A percentile compares a stretch with the other conserved stretches of the same genome.
phyloP scores from a whole-genome alignment of 2,113 vertebrate genomes.

The human region DNA sequence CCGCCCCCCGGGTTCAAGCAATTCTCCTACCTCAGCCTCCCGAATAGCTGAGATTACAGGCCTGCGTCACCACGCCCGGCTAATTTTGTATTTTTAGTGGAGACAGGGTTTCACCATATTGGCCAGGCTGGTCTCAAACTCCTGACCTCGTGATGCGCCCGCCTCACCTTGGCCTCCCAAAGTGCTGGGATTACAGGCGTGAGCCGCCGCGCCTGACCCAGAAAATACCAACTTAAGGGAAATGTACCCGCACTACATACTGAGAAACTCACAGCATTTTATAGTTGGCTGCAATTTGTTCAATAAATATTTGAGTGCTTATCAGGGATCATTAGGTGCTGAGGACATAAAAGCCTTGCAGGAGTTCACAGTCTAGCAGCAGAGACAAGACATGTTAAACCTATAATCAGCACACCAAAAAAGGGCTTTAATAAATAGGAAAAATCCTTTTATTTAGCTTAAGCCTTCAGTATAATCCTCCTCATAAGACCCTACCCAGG shows the following conservation, averaged over 20 bases:
- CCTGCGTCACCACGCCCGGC: too few species aligned
- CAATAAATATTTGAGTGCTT: not conserved
- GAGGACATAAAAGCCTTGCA: not conserved
- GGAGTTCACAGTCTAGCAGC: slow-evolving; percentile 8
- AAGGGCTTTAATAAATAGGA: slow-evolving; percentile 14
- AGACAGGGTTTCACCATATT: too few species aligned
- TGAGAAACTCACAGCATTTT: not conserved
- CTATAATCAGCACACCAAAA: not conserved
- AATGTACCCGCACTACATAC: not conserved
- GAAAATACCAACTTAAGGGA: not conserved
- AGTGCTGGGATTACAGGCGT: too few species aligned
- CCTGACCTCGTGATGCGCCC: too few species aligned
- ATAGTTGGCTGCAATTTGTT: not conserved
- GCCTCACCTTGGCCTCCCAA: too few species aligned
- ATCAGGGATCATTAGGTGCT: not conserved
- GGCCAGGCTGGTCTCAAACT: too few species aligned
- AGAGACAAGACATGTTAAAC: slow-evolving; percentile 18
- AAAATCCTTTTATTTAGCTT: not conserved
- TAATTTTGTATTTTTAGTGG: too few species aligned
- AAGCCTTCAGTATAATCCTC: slow-evolving; percentile 23
- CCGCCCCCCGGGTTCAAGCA: too few species aligned
- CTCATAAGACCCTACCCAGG: not conserved
- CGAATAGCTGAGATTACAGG: too few species aligned
- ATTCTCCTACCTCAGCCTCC: too few species aligned
- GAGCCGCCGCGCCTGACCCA: too few species aligned